Evolutionary conservation across 2,888 invertebrate species (phyloP).

Genomic region (Sesia bembeciformis): DNA sequence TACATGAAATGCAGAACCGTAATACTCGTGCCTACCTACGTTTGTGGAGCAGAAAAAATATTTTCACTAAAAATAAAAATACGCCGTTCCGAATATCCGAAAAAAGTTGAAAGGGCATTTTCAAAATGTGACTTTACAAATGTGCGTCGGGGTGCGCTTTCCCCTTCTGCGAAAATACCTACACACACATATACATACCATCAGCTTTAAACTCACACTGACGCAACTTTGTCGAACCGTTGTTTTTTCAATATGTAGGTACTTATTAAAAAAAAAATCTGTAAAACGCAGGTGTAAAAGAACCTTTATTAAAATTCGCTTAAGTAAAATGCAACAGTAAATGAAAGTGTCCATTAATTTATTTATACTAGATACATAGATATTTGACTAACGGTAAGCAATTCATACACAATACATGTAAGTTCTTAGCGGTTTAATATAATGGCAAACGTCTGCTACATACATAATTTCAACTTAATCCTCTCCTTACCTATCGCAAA

Average conservation of each 20-base stretch:
- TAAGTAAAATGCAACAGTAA: too few species aligned
- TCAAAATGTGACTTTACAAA: constrained; percentile 39
- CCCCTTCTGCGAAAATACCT: constrained; percentile 48
- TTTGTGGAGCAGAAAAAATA: not conserved
- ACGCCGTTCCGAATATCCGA: constrained; percentile 4
- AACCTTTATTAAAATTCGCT: too few species aligned
- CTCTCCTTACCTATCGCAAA: constrained; percentile 46
- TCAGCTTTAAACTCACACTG: constrained; percentile 1
- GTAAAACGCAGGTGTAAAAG: not conserved
- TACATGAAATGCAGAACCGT: too few species aligned
- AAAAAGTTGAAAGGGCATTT: constrained; percentile 55
- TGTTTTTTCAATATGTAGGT: constrained; percentile 1
- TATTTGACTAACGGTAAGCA: too few species aligned
- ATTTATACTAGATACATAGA: too few species aligned
- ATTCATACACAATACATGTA: too few species aligned
- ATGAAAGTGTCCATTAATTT: too few species aligned
- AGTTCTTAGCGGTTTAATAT: not conserved
- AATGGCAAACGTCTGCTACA: not conserved
- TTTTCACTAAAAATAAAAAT: not conserved
- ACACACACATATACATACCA: constrained; percentile 23
- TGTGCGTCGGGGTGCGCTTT: constrained; percentile 43
- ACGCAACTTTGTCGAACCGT: constrained; percentile 1
- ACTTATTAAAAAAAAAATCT: not conserved
- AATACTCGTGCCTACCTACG: too few species aligned
- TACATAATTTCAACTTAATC: constrained; percentile 28